Percentiles rank a stretch among this genome's conserved stretches.
phyloP scores from a whole-genome alignment of 2,797 vertebrate species.

The Australoheros facetus region DNA sequence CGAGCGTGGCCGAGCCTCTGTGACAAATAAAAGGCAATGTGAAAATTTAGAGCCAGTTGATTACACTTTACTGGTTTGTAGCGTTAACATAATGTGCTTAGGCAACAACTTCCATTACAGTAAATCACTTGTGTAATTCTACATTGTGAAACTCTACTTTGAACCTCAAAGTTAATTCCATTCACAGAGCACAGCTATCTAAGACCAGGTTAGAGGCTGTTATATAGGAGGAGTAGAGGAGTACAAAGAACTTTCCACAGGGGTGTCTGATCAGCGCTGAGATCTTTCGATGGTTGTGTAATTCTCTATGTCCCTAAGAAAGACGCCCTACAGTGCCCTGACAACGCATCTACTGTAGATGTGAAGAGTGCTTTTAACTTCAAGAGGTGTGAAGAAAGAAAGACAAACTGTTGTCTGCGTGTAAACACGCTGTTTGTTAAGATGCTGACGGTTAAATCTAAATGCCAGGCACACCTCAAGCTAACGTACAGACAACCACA shows the following conservation, averaged over 20 bases:
- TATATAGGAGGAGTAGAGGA: constrained; percentile 1
- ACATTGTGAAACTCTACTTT: background rate
- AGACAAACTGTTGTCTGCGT: constrained; percentile 46
- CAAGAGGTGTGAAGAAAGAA: constrained; percentile 48
- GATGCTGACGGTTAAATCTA: constrained; percentile 66
- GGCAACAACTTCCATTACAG: background rate
- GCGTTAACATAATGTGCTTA: background rate
- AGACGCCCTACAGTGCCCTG: constrained; percentile 8
- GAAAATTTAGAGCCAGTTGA: background rate
- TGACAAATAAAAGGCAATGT: background rate
- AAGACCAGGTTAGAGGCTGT: constrained; percentile 40
- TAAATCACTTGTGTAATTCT: background rate
- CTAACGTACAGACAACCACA: constrained; percentile 38
- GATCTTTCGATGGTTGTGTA: constrained; percentile 62
- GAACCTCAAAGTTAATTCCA: constrained; percentile 22
- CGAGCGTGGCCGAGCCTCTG: too few species aligned
- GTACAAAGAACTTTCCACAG: constrained; percentile 55
- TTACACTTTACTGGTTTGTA: background rate
- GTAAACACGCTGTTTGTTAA: constrained; percentile 51
- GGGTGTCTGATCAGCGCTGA: constrained; percentile 42
- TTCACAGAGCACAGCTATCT: constrained; percentile 11
- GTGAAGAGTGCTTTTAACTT: constrained; percentile 38
- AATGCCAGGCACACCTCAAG: constrained; percentile 69
- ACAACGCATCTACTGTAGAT: constrained; percentile 31
- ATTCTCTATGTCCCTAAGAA: constrained; percentile 24